Percentiles rank a stretch among this genome's conserved stretches.
Evolutionary conservation across 2,888 invertebrate species (phyloP).

Genomic region (Cerceris ruficornis): DNA sequence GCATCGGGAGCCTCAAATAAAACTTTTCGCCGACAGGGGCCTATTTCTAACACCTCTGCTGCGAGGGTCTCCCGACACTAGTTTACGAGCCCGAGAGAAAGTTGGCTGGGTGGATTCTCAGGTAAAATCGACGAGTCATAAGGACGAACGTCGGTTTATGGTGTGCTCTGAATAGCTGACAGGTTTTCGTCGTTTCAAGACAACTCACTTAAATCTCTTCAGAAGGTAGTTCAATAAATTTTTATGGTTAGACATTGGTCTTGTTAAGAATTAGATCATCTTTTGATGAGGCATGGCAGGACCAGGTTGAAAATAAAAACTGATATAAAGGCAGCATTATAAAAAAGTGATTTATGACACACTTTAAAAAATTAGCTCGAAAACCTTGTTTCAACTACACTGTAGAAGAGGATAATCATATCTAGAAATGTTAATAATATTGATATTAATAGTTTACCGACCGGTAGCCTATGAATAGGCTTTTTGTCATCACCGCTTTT

Average conservation of each 20-base stretch:
- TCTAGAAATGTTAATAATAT: too few relatives aligned
- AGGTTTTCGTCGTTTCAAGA: not conserved
- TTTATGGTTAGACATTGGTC: not conserved
- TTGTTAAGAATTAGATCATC: too few relatives aligned
- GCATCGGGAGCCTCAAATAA: conserved; percentile 51
- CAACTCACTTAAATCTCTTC: conserved; percentile 2
- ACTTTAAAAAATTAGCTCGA: too few relatives aligned
- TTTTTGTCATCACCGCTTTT: too few relatives aligned
- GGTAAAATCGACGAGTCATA: conserved; percentile 26
- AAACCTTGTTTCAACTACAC: too few relatives aligned
- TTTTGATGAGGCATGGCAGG: too few relatives aligned
- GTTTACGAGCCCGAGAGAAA: conserved; percentile 30
- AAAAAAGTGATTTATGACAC: too few relatives aligned
- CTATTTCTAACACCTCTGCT: conserved; percentile 13
- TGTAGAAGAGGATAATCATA: too few relatives aligned
- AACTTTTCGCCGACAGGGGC: conserved; percentile 40
- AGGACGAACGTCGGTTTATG: conserved; percentile 18
- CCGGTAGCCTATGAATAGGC: too few relatives aligned
- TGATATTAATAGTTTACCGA: too few relatives aligned
- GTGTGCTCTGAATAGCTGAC: not conserved
- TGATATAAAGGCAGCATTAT: too few relatives aligned
- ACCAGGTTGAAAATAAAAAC: too few relatives aligned
- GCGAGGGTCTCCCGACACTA: conserved; percentile 19
- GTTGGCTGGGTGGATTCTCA: conserved; percentile 35
- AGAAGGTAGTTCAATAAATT: not conserved